Conservation (phyloP, 2,797 vertebrate genomes). For the Anomalospiza imberbis region DNA sequence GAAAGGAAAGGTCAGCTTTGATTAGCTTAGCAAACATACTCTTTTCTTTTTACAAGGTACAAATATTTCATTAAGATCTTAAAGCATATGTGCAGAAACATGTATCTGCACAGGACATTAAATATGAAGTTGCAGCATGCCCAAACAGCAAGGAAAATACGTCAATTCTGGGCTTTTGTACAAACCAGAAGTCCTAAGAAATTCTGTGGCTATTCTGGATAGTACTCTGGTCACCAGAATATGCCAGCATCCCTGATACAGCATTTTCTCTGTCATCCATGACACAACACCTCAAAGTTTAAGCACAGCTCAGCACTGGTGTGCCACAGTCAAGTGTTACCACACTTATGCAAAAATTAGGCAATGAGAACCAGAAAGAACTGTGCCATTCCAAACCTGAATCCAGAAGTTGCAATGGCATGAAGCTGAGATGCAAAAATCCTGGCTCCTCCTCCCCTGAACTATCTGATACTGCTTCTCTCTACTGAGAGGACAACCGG, state of each 20-base stretch:
- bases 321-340: background rate
- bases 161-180: background rate
- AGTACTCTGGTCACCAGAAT: background rate
- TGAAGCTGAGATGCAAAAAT: background rate
- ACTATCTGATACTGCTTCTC: fast-evolving
- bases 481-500: background rate
- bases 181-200: background rate
- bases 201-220: background rate
- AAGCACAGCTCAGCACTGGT: background rate
- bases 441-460: background rate
- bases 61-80: background rate
- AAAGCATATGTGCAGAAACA: background rate
- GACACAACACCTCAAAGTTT: background rate
- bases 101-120: background rate
- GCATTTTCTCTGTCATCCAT: background rate
- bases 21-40: background rate
- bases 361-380: background rate
- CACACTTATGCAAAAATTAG: background rate
- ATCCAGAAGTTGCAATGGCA: background rate
- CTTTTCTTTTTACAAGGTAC: background rate
- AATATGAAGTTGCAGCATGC: background rate
- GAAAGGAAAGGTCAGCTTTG: background rate
- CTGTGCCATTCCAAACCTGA: background rate
- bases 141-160: background rate
- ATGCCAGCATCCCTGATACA: background rate